Percentiles rank a stretch among this genome's conserved stretches.
Evolutionary conservation across 2,113 vertebrate genomes (phyloP).

Genomic region (Prochilodus magdalenae): DNA sequence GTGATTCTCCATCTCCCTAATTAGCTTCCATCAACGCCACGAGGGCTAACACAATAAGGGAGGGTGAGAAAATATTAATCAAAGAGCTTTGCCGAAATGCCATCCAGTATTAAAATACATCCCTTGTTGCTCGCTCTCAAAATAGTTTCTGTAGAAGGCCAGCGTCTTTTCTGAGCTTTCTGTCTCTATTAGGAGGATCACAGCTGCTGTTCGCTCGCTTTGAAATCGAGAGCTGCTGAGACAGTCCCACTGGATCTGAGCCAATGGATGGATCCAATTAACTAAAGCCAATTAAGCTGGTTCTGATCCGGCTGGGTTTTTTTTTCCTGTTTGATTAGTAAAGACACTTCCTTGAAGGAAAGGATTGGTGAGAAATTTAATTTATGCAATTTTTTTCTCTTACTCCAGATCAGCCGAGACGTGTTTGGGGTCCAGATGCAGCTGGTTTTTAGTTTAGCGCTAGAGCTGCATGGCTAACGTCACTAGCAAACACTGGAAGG

Average conservation of each 20-base stretch:
- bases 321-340: neutral
- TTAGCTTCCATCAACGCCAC: constrained; percentile 40
- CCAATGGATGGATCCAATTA: constrained; percentile 48
- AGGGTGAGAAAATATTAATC: constrained; percentile 57
- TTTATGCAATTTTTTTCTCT: no score
- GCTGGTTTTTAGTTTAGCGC: no score
- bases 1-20: constrained; percentile 41
- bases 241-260: constrained; percentile 33
- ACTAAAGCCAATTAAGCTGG: constrained; percentile 14
- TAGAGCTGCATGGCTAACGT: no score
- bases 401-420: no score
- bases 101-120: constrained; percentile 50
- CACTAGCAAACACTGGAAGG: no score
- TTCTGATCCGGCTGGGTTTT: constrained; percentile 15
- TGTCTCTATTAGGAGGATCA: constrained; percentile 47
- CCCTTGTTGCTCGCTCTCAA: constrained; percentile 43
- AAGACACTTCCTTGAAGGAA: no score
- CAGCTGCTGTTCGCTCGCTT: constrained; percentile 46
- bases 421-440: no score
- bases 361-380: no score
- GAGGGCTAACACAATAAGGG: constrained; percentile 37
- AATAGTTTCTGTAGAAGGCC: constrained; percentile 48
- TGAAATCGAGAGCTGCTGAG: constrained; percentile 39
- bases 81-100: constrained; percentile 60
- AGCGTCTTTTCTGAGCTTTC: constrained; percentile 37